A percentile compares a stretch with the other conserved stretches of the same genome.
phyloP scores from a whole-genome alignment of 2,113 vertebrate species.

The Oryzias melastigma region DNA sequence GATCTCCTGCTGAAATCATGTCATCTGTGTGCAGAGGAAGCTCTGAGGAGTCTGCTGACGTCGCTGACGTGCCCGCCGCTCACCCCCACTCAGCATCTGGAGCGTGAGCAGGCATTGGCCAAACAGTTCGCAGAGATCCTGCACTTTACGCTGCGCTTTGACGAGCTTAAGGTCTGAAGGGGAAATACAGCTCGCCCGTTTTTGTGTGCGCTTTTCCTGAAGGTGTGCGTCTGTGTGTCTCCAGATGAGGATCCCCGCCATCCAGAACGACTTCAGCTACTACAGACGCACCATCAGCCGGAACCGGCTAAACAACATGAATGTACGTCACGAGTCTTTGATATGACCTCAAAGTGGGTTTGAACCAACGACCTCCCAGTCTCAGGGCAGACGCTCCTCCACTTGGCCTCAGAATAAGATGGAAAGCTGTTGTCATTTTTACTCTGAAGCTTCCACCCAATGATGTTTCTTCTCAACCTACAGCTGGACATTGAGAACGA shows the following conservation, averaged over 20 bases:
- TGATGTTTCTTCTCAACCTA: neutral
- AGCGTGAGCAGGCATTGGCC: conserved; percentile 94
- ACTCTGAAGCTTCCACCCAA: neutral
- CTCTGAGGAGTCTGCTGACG: conserved; percentile 90
- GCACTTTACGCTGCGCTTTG: conserved; percentile 97
- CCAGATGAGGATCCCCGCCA: conserved; percentile 97
- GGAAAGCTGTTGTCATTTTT: no score
- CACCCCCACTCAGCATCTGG: conserved; percentile 95
- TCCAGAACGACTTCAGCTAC: conserved; percentile 99
- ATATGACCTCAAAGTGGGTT: no score
- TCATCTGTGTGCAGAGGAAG: conserved; percentile 81
- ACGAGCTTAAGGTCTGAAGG: conserved; percentile 91
- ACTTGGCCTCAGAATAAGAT: no score
- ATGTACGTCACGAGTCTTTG: conserved; percentile 76
- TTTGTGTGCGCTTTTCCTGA: neutral
- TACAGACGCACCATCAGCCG: conserved; percentile 95
- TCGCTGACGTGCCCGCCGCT: conserved; percentile 90
- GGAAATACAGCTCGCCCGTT: neutral
- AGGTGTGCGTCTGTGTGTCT: neutral
- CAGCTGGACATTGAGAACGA: conserved; percentile 96
- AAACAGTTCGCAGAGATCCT: conserved; percentile 98
- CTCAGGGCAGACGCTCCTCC: no score
- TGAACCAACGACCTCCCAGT: neutral
- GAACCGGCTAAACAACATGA: conserved; percentile 97
- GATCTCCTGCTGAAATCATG: neutral